phyloP scores from a whole-genome alignment of 2,113 vertebrate genomes.

The Upupa epops region DNA sequence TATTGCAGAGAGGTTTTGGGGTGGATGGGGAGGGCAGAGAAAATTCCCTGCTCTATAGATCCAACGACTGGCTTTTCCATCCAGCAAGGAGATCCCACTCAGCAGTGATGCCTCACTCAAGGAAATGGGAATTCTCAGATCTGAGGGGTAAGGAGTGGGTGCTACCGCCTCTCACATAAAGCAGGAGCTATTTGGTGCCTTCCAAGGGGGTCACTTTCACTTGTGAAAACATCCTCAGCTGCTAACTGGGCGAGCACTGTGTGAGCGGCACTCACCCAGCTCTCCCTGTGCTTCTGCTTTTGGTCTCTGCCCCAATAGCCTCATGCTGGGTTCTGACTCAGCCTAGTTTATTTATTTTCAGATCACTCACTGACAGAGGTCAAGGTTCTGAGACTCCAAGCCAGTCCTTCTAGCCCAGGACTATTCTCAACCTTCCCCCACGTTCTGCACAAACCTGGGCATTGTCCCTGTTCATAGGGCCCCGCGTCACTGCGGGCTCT shows the following conservation, averaged over 20 bases:
- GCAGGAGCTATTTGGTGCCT: not conserved
- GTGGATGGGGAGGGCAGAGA: conserved; percentile 11
- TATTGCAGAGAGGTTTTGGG: not conserved
- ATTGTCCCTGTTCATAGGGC: not conserved
- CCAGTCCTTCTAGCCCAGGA: not conserved
- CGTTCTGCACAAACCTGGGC: not conserved
- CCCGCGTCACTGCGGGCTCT: not conserved
- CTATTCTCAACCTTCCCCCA: not conserved
- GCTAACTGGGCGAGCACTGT: not conserved
- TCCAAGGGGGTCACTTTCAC: not conserved
- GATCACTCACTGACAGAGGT: not conserved
- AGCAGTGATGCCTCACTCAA: not conserved
- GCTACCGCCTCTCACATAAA: not conserved
- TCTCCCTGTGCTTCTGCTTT: not conserved
- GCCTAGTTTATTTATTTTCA: not conserved
- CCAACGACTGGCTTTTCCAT: conserved; percentile 8
- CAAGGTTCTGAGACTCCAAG: not conserved
- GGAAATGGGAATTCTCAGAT: not conserved
- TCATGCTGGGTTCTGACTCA: not conserved
- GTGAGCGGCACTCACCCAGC: not conserved
- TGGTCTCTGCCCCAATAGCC: not conserved
- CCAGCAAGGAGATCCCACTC: not conserved
- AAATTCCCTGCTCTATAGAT: conserved; percentile 42
- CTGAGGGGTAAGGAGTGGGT: not conserved
- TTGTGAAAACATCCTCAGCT: not conserved